Evolutionary conservation across 2,888 invertebrate species (phyloP).

Genomic region (Cheilosia urbana): DNA sequence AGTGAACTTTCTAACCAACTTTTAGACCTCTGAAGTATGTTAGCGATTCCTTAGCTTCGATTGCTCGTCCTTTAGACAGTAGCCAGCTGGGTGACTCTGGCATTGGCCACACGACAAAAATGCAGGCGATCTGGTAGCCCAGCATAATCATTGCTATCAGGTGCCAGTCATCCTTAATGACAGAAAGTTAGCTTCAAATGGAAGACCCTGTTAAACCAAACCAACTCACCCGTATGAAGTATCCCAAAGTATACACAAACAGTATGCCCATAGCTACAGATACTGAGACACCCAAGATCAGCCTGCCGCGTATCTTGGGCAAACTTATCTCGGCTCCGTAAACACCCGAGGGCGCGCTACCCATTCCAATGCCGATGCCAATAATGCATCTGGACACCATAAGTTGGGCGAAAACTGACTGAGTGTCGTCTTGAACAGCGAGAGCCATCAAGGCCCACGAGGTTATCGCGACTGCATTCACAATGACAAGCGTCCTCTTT

Average conservation of each 20-base stretch:
- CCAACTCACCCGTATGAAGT: slow-evolving; percentile 80
- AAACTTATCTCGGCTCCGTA: slow-evolving; percentile 83
- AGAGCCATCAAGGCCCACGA: slow-evolving; percentile 82
- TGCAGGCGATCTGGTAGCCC: slow-evolving; percentile 80
- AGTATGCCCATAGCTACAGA: slow-evolving; percentile 88
- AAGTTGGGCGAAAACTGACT: slow-evolving; percentile 80
- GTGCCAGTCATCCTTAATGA: slow-evolving; percentile 80
- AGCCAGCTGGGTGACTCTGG: slow-evolving; percentile 90
- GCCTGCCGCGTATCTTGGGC: slow-evolving; percentile 87
- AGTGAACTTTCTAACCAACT: slow-evolving; percentile 17
- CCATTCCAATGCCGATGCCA: slow-evolving; percentile 82
- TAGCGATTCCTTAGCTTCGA: slow-evolving; percentile 86
- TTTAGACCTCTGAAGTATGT: slow-evolving; percentile 86
- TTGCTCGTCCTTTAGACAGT: slow-evolving; percentile 85
- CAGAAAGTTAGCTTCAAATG: no score
- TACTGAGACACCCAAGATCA: slow-evolving; percentile 87
- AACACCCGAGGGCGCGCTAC: slow-evolving; percentile 82
- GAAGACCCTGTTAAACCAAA: background rate
- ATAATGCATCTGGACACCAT: slow-evolving; percentile 81
- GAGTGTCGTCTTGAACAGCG: slow-evolving; percentile 77
- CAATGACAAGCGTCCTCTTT: slow-evolving; percentile 80
- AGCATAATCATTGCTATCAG: slow-evolving; percentile 81
- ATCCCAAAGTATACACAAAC: slow-evolving; percentile 87
- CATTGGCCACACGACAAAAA: slow-evolving; percentile 84
- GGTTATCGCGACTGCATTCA: slow-evolving; percentile 80